Conservation (phyloP, 2,888 invertebrate genomes). For the Caenorhabditis japonica region DNA sequence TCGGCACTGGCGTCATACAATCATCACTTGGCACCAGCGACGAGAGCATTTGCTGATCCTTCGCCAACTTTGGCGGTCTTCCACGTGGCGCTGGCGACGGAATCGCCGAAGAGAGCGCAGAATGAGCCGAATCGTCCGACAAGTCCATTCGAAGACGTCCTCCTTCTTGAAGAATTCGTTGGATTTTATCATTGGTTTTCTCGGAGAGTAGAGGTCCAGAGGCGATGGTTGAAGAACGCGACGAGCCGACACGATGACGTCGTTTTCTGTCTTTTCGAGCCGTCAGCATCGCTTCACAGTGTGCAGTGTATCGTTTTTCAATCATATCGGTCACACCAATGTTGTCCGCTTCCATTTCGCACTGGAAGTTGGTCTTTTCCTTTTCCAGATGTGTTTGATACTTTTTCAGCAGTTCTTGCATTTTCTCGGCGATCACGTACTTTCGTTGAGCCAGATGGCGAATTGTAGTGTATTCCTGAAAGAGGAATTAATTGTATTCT, state of each 20-base stretch:
- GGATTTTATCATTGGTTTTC: slow-evolving; percentile 46
- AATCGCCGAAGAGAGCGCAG: slow-evolving; percentile 38
- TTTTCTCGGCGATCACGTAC: slow-evolving; percentile 85
- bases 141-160: slow-evolving; percentile 27
- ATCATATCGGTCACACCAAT: slow-evolving; percentile 72
- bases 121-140: slow-evolving; percentile 46
- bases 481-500: no score
- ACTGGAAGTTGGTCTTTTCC: slow-evolving; percentile 96
- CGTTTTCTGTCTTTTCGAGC: slow-evolving; percentile 60
- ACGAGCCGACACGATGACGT: slow-evolving; percentile 17
- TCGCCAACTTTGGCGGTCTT: slow-evolving; percentile 38
- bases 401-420: slow-evolving; percentile 63
- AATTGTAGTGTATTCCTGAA: slow-evolving; percentile 87
- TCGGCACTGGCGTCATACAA: slow-evolving; percentile 18
- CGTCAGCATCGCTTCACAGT: slow-evolving; percentile 54
- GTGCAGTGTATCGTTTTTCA: slow-evolving; percentile 69
- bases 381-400: slow-evolving; percentile 65
- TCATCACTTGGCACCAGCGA: slow-evolving; percentile 36
- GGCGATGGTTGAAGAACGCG: slow-evolving; percentile 30
- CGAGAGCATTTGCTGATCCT: slow-evolving; percentile 17
- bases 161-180: slow-evolving; percentile 40
- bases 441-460: slow-evolving; percentile 96
- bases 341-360: slow-evolving; percentile 94
- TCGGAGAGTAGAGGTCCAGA: slow-evolving; percentile 27
- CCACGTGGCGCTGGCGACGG: slow-evolving; percentile 54